Base-by-base conservation (phyloP, 2,113 vertebrate species). In the Haemorhous mexicanus region DNA sequence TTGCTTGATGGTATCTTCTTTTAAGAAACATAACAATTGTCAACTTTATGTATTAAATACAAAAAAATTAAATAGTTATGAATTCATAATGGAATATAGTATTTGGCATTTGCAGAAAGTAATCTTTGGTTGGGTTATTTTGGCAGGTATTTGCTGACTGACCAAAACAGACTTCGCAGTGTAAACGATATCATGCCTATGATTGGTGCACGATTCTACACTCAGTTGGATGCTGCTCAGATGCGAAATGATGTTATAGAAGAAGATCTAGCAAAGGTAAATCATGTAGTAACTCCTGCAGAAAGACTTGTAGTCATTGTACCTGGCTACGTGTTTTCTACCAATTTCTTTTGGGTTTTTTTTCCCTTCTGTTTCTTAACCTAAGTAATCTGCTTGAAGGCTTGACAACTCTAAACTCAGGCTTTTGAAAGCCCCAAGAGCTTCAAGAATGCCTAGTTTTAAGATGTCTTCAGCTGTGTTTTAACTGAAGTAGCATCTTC, bases 111-210 rank as follows among this genome's bases (percentile, higher is more conserved):
- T 93, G 43, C 18, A 87, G n/a, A 16, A 47, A 44, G 18, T 94
- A 64, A 92, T 70, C 52, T 88, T 81, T 76, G 84, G 4, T 92
- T 84, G 90, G 75, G 10, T 58, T 93, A 81, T 95, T 96, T 97
- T 93, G 61, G 52, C 97, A 99, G 99, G 96, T 99, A 99, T 97
- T 98, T 99, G 97, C 98, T 99, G 98, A 99, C 99, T 7, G 99
- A 99, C 95, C 99, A 99, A 98, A 99, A 99, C 94, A 98, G 99
- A 80, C 98, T 99, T 97, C 99, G 99, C 93, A 99, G 99, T 82
- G 99, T 99, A 93, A 99, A 99, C 92, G 99, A 99, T 98, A 99
- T 99, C 84, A 99, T 99, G 99, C 99, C 99, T 33, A 99, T 99
- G 99, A 99, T 99, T 62, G 99, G 99, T 96, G 99, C 99, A 63